These are phyloP conservation scores for Hemiscyllium ocellatum DNA, from an alignment of 2,113 vertebrate genomes.

Conservation along the genomic window DNA sequence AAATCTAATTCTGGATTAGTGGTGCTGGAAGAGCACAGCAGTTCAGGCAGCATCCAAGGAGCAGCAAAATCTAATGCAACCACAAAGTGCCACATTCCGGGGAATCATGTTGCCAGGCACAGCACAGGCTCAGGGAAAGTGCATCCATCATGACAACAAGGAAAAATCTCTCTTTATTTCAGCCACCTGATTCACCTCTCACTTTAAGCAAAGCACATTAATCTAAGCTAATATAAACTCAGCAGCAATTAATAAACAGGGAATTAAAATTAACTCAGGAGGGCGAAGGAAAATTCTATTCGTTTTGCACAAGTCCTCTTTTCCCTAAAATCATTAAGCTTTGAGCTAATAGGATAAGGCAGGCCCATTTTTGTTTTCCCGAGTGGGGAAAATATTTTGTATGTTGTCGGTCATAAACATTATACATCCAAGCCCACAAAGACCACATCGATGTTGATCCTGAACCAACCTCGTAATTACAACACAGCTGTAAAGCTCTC, in stretches of 20 bases:
- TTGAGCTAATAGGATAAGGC: background rate
- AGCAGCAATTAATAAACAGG: background rate
- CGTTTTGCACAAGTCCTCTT: background rate
- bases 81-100: background rate
- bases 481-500: conserved; percentile 17
- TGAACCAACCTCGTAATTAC: background rate
- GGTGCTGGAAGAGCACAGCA: no score
- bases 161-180: background rate
- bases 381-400: background rate
- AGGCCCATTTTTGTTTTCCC: background rate
- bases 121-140: background rate
- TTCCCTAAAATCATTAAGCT: background rate
- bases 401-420: background rate
- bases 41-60: no score
- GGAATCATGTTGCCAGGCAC: background rate
- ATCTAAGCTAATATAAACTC: background rate
- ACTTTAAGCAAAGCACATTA: background rate
- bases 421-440: background rate
- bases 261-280: background rate
- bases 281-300: background rate
- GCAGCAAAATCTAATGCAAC: background rate
- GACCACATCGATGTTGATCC: background rate
- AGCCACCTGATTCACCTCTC: background rate
- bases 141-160: background rate
- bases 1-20: no score